A percentile compares a stretch with the other conserved stretches of the same genome.
Evolutionary conservation across 2,113 vertebrate species (phyloP).

Genomic region (Oncorhynchus tshawytscha): DNA sequence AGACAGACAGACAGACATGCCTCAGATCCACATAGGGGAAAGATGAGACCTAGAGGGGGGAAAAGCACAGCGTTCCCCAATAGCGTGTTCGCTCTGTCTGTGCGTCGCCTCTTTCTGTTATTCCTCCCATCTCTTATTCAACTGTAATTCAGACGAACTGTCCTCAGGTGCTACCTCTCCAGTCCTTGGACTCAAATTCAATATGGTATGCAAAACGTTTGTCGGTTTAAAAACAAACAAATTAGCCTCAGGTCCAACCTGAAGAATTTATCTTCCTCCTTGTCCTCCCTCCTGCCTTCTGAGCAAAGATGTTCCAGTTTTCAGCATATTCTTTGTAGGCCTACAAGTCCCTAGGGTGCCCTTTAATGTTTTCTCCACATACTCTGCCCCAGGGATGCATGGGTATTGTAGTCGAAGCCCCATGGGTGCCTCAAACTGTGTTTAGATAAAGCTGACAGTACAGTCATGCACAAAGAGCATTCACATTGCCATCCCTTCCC

Average conservation of each 20-base stretch:
- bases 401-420: conserved; percentile 3
- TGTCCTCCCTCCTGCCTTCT: not conserved
- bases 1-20: too few species aligned
- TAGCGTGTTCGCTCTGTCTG: not conserved
- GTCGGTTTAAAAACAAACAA: not conserved
- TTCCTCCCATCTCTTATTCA: not conserved
- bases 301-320: not conserved
- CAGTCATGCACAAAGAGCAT: not conserved
- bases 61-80: not conserved
- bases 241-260: not conserved
- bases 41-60: not conserved
- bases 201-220: not conserved
- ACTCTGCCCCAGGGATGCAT: not conserved
- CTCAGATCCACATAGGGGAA: not conserved
- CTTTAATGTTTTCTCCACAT: not conserved
- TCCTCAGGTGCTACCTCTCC: not conserved
- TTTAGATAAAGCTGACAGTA: not conserved
- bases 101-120: not conserved
- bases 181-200: not conserved
- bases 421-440: not conserved
- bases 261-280: not conserved
- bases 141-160: not conserved
- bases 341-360: not conserved
- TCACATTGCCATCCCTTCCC: not conserved
- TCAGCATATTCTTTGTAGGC: not conserved